Evolutionary conservation across 2,888 invertebrate genomes (phyloP), one percentile per base, ranked within the genome.

Genomic region (Cyaniris semiargus): DNA sequence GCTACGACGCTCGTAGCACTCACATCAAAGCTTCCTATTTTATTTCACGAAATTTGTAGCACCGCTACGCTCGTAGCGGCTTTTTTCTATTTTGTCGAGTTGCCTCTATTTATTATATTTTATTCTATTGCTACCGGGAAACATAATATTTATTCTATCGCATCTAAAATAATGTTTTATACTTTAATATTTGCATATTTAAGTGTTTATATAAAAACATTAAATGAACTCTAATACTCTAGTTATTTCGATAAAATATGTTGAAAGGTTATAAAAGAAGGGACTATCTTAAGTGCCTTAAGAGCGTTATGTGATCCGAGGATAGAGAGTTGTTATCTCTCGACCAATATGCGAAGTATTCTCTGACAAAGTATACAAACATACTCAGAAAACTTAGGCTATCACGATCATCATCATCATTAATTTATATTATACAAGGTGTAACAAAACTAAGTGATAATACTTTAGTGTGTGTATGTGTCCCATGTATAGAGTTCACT

Each of bases 251-350:
- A 38, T 38, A 38, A 71, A 71, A 71, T 31, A 38, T 38, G n/a
- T 71, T 70, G 70, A 38, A 34, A 71, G 70, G 70, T 8, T 70
- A 31, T 71, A 71, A n/a, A 71, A 38, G 66, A 38, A 21, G 34
- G 71, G 71, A 38, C 71, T 71, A 34, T 71, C 71, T 71, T 71
- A 71, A 71, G 71, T 71, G 71, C 71, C 38, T 38, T 38, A 71
- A 71, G 71, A 38, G 38, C 71, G n/a, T 71, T 13, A 0, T 7
- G 38, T n/a, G 34, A 71, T 71, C 38, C 23, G 38, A n/a, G 21
- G 71, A 71, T 71, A 38, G 38, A 71, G 13, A 10, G 21, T 38
- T 34, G 70, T 70, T 71, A 71, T 38, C 34, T 21, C 21, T n/a
- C 5, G 71, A 71, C 34, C 21, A 38, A 71, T 71, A 38, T 71